These are phyloP conservation scores for Mastomys natalensis DNA, from an alignment of 2,113 vertebrate species.

Conservation along the genomic window DNA sequence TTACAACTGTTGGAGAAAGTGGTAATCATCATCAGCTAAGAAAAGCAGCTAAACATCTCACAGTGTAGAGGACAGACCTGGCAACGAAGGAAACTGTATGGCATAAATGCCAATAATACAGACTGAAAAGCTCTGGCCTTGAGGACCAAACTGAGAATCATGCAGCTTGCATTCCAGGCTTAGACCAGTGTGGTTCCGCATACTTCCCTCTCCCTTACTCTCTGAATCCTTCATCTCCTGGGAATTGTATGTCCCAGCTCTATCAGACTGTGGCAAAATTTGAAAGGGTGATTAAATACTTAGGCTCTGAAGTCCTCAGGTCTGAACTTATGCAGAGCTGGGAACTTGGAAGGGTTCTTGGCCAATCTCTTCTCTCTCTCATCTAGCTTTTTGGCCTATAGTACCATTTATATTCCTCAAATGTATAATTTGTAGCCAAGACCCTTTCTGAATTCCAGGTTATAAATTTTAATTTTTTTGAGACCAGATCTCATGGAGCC, in stretches of 20 bases:
- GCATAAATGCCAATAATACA: background rate
- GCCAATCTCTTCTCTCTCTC: background rate
- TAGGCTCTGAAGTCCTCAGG: background rate
- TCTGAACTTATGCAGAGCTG: background rate
- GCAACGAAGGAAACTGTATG: background rate
- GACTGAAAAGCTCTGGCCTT: background rate
- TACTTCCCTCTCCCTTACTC: background rate
- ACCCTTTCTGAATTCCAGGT: background rate
- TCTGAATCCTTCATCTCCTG: background rate
- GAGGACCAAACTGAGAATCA: background rate
- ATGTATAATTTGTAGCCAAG: background rate
- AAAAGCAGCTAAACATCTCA: slow-evolving; percentile 15
- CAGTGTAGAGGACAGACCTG: background rate
- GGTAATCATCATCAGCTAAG: background rate
- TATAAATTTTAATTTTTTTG: background rate
- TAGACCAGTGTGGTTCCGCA: background rate
- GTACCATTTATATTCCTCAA: background rate
- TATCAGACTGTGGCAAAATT: background rate
- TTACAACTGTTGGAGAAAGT: background rate
- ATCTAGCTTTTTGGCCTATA: background rate
- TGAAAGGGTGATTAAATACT: background rate
- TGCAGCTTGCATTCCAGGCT: background rate
- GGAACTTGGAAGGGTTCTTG: background rate
- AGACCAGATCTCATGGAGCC: background rate
- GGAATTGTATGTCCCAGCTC: background rate